phyloP scores from a whole-genome alignment of 2,888 invertebrate species.

The Quadroppia sp. region DNA sequence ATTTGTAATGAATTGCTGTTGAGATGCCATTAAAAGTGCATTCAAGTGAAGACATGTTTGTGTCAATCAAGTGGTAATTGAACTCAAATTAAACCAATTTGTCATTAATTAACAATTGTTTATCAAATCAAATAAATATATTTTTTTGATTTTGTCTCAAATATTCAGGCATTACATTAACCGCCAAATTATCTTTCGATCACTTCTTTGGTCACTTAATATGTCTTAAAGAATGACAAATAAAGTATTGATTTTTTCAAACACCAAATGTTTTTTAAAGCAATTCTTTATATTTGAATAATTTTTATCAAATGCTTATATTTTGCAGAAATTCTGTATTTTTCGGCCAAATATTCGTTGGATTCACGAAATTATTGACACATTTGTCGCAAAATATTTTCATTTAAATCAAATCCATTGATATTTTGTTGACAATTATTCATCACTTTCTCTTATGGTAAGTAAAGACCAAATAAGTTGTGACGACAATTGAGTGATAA shows the following conservation, averaged over 20 bases:
- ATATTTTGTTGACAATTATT: not conserved
- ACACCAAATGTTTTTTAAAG: not conserved
- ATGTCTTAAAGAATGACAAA: constrained; percentile 21
- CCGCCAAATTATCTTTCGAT: constrained; percentile 18
- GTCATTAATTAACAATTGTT: not conserved
- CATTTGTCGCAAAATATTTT: too few species aligned
- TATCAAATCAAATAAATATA: not conserved
- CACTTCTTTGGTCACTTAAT: constrained; percentile 20
- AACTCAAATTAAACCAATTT: constrained; percentile 13
- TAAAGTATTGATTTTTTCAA: not conserved
- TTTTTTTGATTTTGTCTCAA: constrained; percentile 3
- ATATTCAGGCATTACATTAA: not conserved
- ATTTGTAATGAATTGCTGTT: constrained; percentile 3
- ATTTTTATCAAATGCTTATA: too few species aligned
- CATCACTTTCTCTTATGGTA: too few species aligned
- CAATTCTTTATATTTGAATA: not conserved
- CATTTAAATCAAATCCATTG: not conserved
- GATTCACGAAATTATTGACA: too few species aligned
- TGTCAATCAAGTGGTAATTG: constrained; percentile 12
- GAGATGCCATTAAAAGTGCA: not conserved
- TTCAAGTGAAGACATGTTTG: not conserved
- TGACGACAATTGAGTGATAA: too few species aligned
- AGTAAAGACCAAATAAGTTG: too few species aligned
- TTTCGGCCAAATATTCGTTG: too few species aligned
- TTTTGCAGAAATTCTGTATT: too few species aligned